A percentile compares a stretch with the other conserved stretches of the same genome.
Evolutionary conservation across 2,888 invertebrate genomes (phyloP).

Genomic region (Priapulus caudatus): DNA sequence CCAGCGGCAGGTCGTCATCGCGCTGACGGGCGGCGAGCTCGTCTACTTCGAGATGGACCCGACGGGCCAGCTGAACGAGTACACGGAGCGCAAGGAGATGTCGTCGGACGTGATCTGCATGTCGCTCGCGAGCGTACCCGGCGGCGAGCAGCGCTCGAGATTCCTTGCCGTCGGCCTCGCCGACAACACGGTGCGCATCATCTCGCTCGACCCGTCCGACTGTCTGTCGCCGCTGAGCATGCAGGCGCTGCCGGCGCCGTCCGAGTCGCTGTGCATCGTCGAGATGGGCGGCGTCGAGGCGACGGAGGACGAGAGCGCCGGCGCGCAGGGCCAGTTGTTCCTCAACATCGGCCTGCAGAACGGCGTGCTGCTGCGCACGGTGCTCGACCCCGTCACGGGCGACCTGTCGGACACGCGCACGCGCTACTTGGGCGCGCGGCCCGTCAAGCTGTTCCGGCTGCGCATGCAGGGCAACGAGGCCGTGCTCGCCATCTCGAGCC

Average conservation of each 20-base stretch:
- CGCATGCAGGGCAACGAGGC: conserved; percentile 91
- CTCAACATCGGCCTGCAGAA: conserved; percentile 92
- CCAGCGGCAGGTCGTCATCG: conserved; percentile 94
- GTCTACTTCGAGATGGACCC: conserved; percentile 99
- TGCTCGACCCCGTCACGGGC: conserved; percentile 87
- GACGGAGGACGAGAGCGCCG: conserved; percentile 38
- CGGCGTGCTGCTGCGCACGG: conserved; percentile 82
- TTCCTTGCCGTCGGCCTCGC: conserved; percentile 90
- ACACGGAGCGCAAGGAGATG: conserved; percentile 91
- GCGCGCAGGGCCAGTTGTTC: conserved; percentile 62
- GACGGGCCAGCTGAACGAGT: conserved; percentile 93
- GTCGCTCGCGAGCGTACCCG: conserved; percentile 88
- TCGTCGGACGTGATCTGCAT: conserved; percentile 95
- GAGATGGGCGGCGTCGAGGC: conserved; percentile 46
- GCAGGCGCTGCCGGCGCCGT: conserved; percentile 88
- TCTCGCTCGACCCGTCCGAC: conserved; percentile 90
- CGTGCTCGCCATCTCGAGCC: conserved; percentile 90
- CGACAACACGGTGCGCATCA: conserved; percentile 92
- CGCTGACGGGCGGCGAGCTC: conserved; percentile 88
- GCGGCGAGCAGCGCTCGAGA: conserved; percentile 85
- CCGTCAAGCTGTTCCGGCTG: conserved; percentile 91
- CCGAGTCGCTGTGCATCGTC: conserved; percentile 91
- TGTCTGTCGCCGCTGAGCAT: conserved; percentile 87
- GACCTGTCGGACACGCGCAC: conserved; percentile 94
- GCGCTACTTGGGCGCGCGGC: conserved; percentile 84